Base-by-base conservation (phyloP, 2,113 vertebrate species). In the Malaclemys terrapin region DNA sequence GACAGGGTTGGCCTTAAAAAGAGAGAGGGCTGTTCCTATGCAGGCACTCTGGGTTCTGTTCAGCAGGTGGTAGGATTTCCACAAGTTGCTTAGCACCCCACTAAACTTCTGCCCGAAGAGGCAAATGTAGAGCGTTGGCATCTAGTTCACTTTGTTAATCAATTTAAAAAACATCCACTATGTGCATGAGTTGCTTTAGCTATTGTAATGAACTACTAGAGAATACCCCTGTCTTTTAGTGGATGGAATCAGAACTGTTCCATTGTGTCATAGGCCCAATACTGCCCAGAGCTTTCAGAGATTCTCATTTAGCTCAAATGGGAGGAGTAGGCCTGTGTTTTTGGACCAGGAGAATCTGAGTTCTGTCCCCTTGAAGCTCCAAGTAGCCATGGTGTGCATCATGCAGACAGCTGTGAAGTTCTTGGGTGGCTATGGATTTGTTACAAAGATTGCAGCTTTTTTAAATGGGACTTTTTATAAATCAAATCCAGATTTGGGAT, bases 31-130 rank as follows among this genome's bases (percentile, higher is more conserved):
- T 69, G 65, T 19, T 3, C 53, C 89, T 47, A 20, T 80, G 87
- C 57, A 86, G 91, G 88, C 65, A 87, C 89, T 93, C 81, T 25
- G 85, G 89, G 85, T 91, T 95, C 89, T 94, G 2, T 93, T 91
- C 47, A 87, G 84, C 31, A 11, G 27, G 38, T 6, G 19, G 27
- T 53, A 87, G 92, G 85, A 76, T 24, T 24, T 25, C 11, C 24
- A 45, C 24, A 47, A 25, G 31, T 94, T 88, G 35, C 42, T 94
- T 45, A 87, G 87, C 54, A 9, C 27, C 1, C 0, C 5, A 19
- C 75, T 31, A 85, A 0, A 92, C 65, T 0, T 0, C 89, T 95
- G 85, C 13, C 17, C 13, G 31, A 56, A 81, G 91, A 87, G 54
- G 42, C 9, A 89, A 19, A 42, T 5, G 27, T 79, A 91, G 62